Base-by-base conservation (phyloP, 2,113 vertebrate genomes). In the Bostrychus sinensis region DNA sequence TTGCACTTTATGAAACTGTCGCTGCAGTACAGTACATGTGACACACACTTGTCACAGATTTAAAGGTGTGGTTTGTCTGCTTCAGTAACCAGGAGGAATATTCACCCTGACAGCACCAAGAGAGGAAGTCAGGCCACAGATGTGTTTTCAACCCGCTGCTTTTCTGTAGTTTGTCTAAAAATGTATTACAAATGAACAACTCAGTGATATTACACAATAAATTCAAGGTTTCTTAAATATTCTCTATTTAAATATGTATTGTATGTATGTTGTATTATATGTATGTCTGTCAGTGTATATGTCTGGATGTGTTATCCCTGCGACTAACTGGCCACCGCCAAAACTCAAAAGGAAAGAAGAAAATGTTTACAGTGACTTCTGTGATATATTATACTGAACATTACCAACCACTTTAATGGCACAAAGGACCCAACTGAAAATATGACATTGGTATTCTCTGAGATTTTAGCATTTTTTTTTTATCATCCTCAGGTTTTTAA, bases 61-160 rank as follows among this genome's bases (percentile, higher is more conserved):
- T 57, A 71, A 76, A 79, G 72, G 78, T 83, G 78, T 81, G 62
- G 83, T 85, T 79, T 74, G 78, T 80, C 36, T 56, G 72, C 82
- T 79, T 79, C 82, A 77, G 72, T 83, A 77, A 63, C 62, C 63
- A 56, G 48, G 65, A 50, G 73, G 80, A 75, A 80, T 83, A 82
- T 81, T 76, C 73, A 71, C 46, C 45, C 68, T 82, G 81, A 82
- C 81, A 80, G 76, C 51, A 72, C 62, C 20, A 23, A 79, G 41
- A 75, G 62, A 70, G 43, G 66, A 55, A 70, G 46, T 56, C 62
- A 22, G 39, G 4, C 25, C 25, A 51, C 25, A 28, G 5, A 32
- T 32, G 30, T 51, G 26, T 30, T 16, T 30, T 28, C 25, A 23
- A 14, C 4, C 4, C 22, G 22, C 1, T 3, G 19, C 12, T 26